Evolutionary conservation across 2,797 vertebrate species (phyloP), one percentile per base, ranked within the genome.

Genomic region (Siniperca obscura): DNA sequence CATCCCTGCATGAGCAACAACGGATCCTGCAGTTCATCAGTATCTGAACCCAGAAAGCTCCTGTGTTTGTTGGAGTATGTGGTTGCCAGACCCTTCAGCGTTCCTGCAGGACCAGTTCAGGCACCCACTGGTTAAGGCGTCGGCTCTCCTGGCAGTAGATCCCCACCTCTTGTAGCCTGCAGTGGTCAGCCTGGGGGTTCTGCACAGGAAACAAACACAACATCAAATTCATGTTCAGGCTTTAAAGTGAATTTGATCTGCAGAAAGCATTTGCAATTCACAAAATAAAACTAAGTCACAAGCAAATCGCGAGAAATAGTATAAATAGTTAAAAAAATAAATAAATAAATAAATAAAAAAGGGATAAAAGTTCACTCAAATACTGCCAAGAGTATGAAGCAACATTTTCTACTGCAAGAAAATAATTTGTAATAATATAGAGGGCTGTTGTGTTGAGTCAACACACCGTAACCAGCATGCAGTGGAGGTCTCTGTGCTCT

Each of bases 391-490:
- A 55, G 38, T 34, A 21, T 36, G 38, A 38, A 25, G 36, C 56
- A 71, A 74, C 19, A 19, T 62, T 50, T 27, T 12, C 42, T 38
- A 5, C 6, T 38, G 56, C 52, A 72, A 65, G 22, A 50, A 27
- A 40, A 59, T 17, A 27, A 48, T 22, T 46, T 53, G 38, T 14
- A 53, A 74, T 62, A 22, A 62, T 69, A 48, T 2, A 52, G 27
- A 27, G 19, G 12, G 50, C n/a, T n/a, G 46, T 7, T 42, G n/a
- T 62, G 64, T 7, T 46, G 60, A 62, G 72, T 81, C 52, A 12
- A 86, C 97, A 91, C 91, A 98, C 97, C 95, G 97, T 98, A 78
- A 98, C 97, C 36, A 99, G 94, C 9, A 99, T 95, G 90, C 98
- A 98, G 93, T 99, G 97, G 40, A 98, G 93, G 90, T 99, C 98